These are phyloP conservation scores for Peromyscus eremicus DNA, from an alignment of 2,797 vertebrate genomes.

Conservation along the genomic window DNA sequence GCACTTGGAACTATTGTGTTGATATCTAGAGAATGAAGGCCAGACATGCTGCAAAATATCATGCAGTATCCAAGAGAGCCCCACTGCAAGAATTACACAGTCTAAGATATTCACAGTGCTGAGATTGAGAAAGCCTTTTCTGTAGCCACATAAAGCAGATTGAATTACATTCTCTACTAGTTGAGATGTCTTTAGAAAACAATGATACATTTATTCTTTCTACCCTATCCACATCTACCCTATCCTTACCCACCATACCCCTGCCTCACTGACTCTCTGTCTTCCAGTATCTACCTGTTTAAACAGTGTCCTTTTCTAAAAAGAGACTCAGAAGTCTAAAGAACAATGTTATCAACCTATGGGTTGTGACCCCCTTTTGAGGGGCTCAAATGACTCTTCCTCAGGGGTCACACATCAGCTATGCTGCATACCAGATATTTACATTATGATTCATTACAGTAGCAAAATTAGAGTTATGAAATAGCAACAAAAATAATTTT, in stretches of 20 bases:
- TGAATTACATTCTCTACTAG: not conserved
- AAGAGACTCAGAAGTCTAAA: not conserved
- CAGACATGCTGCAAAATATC: not conserved
- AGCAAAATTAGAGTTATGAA: not conserved
- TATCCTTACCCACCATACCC: rapidly evolving
- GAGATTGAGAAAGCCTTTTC: not conserved
- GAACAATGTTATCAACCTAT: not conserved
- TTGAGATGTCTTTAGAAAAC: not conserved
- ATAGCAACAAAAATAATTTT: not conserved
- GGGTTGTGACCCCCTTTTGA: not conserved
- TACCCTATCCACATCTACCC: rapidly evolving
- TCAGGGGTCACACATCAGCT: not conserved
- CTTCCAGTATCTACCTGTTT: not conserved
- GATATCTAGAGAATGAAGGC: not conserved
- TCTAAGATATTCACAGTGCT: not conserved
- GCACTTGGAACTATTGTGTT: not conserved
- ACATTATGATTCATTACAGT: not conserved
- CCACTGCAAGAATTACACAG: not conserved
- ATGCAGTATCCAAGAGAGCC: not conserved
- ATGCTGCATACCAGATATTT: not conserved
- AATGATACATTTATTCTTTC: not conserved
- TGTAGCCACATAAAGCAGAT: not conserved
- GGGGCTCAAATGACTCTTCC: not conserved
- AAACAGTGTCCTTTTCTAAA: not conserved
- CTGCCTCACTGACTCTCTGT: not conserved